Conservation (phyloP, 1,140 invertebrate species). For the Eupeodes corollae region DNA sequence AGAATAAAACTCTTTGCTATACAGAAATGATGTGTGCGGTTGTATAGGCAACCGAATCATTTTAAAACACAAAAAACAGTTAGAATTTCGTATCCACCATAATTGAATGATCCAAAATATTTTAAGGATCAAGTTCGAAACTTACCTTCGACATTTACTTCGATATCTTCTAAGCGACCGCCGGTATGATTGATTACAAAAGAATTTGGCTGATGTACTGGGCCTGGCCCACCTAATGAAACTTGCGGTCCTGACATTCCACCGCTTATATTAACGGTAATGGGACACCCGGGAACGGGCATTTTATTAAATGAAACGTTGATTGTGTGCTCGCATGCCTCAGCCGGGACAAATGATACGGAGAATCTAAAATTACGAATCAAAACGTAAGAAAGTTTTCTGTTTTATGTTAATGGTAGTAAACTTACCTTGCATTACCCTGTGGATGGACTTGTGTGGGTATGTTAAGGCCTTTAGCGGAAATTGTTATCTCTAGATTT, state of each 20-base stretch:
- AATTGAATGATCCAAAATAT: neutral
- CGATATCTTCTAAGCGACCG: conserved; percentile 79
- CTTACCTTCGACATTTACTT: conserved; percentile 90
- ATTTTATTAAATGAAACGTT: conserved; percentile 95
- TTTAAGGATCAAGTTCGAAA: conserved; percentile 5
- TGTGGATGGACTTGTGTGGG: conserved; percentile 96
- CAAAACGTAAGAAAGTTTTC: conserved; percentile 12
- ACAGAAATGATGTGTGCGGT: no score
- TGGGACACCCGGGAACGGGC: conserved; percentile 68
- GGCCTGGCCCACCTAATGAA: conserved; percentile 52
- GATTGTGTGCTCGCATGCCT: conserved; percentile 86
- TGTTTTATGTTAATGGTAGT: conserved; percentile 13
- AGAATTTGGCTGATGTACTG: conserved; percentile 50
- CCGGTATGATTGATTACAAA: conserved; percentile 59
- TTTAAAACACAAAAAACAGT: no score
- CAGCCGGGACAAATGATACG: conserved; percentile 88
- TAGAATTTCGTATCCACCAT: neutral
- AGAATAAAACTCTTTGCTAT: no score
- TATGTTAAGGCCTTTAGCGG: conserved; percentile 83
- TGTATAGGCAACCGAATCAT: neutral
- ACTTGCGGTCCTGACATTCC: conserved; percentile 62
- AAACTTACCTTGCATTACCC: conserved; percentile 43
- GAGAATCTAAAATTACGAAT: conserved; percentile 61
- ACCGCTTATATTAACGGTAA: conserved; percentile 60
- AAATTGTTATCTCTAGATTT: conserved; percentile 94